phyloP scores from a whole-genome alignment of 2,113 vertebrate species.

The Lanius collurio region DNA sequence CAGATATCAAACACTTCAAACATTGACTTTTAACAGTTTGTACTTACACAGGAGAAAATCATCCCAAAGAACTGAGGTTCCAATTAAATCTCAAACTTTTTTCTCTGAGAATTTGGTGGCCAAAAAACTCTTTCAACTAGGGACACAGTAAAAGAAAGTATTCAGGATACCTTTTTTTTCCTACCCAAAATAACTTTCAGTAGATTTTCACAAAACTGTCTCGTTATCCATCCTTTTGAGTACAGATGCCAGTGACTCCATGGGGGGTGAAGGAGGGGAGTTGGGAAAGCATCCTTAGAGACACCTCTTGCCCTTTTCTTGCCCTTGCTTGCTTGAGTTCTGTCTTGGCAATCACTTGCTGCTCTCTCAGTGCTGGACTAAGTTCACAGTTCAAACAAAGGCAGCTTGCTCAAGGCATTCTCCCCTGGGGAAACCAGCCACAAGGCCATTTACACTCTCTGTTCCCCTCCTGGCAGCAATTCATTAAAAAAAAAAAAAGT shows the following conservation, averaged over 20 bases:
- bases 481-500: neutral
- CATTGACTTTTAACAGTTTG: neutral
- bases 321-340: neutral
- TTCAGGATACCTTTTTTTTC: rapidly evolving
- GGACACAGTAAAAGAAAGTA: neutral
- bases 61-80: neutral
- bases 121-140: neutral
- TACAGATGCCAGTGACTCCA: neutral
- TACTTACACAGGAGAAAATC: neutral
- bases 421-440: neutral
- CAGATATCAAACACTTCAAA: neutral
- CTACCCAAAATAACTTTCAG: neutral
- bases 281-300: neutral
- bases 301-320: neutral
- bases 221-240: neutral
- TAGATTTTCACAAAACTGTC: neutral
- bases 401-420: neutral
- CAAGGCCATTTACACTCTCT: neutral
- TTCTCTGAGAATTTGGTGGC: neutral
- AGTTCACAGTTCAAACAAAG: neutral
- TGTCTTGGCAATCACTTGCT: neutral
- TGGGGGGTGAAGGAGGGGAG: neutral
- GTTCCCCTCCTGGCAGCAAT: neutral
- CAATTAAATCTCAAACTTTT: neutral
- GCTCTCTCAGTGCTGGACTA: neutral